Conservation (phyloP, 2,888 invertebrate species). For the Callyntrura sp. region DNA sequence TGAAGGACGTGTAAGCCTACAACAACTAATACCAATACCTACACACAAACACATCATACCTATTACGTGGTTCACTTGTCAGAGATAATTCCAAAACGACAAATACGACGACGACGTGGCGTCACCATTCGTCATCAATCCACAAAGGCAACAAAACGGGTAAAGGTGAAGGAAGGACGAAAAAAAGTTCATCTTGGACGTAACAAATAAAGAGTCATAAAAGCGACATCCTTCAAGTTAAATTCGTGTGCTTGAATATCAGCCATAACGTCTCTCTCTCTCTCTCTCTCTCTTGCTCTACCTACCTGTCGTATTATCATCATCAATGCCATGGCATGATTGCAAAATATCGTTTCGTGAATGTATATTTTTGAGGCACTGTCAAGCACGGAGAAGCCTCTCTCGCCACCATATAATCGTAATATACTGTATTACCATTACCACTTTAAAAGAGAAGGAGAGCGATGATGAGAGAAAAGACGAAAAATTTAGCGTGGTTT, state of each 20-base stretch:
- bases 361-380: neutral
- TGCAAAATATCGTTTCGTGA: conserved; percentile 27
- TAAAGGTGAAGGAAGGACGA: conserved; percentile 65
- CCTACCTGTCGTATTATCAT: no score
- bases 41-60: neutral
- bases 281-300: neutral
- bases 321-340: neutral
- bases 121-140: neutral
- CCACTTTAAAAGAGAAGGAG: no score
- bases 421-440: no score
- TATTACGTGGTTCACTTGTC: neutral
- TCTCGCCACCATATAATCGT: no score
- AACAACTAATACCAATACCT: conserved; percentile 26
- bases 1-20: conserved; percentile 14
- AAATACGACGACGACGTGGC: neutral
- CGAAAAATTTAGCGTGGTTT: conserved; percentile 37
- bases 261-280: neutral
- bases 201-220: neutral
- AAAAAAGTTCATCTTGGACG: conserved; percentile 7
- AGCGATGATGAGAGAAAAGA: no score
- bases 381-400: no score
- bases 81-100: neutral
- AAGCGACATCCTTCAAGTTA: conserved; percentile 24
- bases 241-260: neutral
- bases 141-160: conserved; percentile 1